Evolutionary conservation across 2,888 invertebrate species (phyloP), one percentile per base, ranked within the genome.

Genomic region (Caenorhabditis afra): DNA sequence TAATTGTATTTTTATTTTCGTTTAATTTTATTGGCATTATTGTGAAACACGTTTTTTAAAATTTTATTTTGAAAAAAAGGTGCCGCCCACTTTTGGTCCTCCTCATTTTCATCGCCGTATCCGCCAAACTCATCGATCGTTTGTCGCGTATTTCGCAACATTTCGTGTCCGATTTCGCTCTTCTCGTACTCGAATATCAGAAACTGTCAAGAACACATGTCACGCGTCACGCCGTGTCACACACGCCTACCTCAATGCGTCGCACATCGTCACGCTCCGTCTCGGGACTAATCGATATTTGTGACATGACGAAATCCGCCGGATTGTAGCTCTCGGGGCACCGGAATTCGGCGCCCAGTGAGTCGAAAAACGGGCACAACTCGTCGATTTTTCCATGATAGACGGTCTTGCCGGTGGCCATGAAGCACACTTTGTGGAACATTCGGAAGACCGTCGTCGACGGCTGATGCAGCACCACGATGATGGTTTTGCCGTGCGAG

Each of bases 381-480:
- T 73, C 52, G 12, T 67, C 68, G 50, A 86, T 80, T 3, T 80
- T 71, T 2, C 88, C 88, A 37, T 87, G 84, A 52, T 82, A 88
- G n/a, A 83, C 84, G 0, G 83, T 74, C 58, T 82, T 79, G 10
- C 88, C 88, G 47, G 82, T 74, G 1, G 87, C 85, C 87, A 88
- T 85, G 74, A 88, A 87, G 45, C 86, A 87, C 0, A 88, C 65
- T 88, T 91, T 94, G 91, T 96, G 95, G 89, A 97, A 97, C 92
- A 96, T 93, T 23, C 94, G 94, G 90, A 95, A 97, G 16, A 92
- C 91, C 91, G 96, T 95, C 0, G 95, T 96, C 0, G 95, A 95
- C 0, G 97, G 97, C 91, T 97, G 97, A 92, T 97, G 97, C 82
- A 97, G 95, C 1, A 97, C 97, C 87, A 95, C 94, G 23, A 97